A percentile compares a stretch with the other conserved stretches of the same genome.
phyloP scores from a whole-genome alignment of 2,797 vertebrate species.

The Lagothrix lagotricha region DNA sequence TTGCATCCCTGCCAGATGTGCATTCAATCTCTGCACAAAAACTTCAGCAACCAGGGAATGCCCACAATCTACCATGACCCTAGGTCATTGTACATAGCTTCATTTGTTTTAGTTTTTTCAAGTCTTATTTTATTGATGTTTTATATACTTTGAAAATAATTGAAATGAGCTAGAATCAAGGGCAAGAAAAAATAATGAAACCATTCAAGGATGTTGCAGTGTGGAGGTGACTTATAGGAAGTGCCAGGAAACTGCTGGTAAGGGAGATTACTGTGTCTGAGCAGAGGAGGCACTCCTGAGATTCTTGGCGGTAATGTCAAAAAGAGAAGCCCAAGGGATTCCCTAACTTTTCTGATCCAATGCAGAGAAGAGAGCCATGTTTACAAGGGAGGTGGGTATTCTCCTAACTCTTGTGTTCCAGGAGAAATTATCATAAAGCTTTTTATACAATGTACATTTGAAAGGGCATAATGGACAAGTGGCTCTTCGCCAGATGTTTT shows the following conservation, averaged over 20 bases:
- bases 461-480: conserved; percentile 21
- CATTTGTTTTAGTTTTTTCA: neutral
- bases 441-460: neutral
- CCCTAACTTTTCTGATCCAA: neutral
- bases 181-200: neutral
- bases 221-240: neutral
- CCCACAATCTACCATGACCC: neutral
- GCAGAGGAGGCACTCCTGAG: neutral
- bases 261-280: neutral
- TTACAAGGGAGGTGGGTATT: neutral
- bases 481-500: conserved; percentile 40
- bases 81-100: neutral
- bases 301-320: neutral
- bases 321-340: conserved; percentile 11
- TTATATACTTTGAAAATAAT: neutral
- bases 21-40: neutral
- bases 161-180: neutral
- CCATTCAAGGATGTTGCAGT: neutral
- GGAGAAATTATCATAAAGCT: neutral
- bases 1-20: neutral
- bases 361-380: neutral
- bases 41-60: neutral
- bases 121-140: neutral
- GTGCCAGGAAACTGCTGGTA: neutral
- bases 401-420: neutral